Evolutionary conservation across 2,113 vertebrate genomes (phyloP), one percentile per base, ranked within the genome.

Genomic region (Circaetus gallicus): DNA sequence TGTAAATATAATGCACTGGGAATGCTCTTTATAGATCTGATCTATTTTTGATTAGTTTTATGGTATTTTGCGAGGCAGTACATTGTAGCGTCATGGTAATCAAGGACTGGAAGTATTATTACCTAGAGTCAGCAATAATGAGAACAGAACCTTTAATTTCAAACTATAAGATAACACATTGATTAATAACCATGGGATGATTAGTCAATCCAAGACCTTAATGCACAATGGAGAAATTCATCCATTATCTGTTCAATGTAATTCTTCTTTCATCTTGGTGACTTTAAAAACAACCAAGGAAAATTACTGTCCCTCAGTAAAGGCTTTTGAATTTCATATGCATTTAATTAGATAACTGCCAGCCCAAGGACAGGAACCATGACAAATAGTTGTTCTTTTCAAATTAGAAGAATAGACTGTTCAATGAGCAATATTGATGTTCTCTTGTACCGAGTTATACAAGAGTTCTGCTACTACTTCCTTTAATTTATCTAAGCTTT

Each of bases 321-420:
- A 98, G 96, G 93, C 97, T 98, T 98, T 97, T 98, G 98, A 98
- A 98, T 98, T 98, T 98, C 98, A 98, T 97, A 98, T 98, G 98
- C 96, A 97, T 98, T 98, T 98, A 98, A 98, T 98, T 98, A 98
- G 98, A 97, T 98, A 97, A 97, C 96, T 98, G 98, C 95, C 98
- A 98, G 95, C 92, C 97, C 97, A 97, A 98, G 96, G 97, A 98
- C 93, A 87, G 96, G 95, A 97, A 97, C 95, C 97, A 98, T 97
- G 98, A 98, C 98, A 98, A 98, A 98, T 97, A 98, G 98, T 96
- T 98, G 98, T 98, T 98, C 97, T 98, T 97, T 98, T 96, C 98
- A 97, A 98, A 98, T 98, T 96, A 98, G 95, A 97, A 97, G 97
- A 98, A 98, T 95, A 97, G 91, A 97, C 96, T 97, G 94, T 86